Percentiles rank a stretch among this genome's conserved stretches.
Conservation (phyloP, 2,113 vertebrate genomes). For the Mola mola region DNA sequence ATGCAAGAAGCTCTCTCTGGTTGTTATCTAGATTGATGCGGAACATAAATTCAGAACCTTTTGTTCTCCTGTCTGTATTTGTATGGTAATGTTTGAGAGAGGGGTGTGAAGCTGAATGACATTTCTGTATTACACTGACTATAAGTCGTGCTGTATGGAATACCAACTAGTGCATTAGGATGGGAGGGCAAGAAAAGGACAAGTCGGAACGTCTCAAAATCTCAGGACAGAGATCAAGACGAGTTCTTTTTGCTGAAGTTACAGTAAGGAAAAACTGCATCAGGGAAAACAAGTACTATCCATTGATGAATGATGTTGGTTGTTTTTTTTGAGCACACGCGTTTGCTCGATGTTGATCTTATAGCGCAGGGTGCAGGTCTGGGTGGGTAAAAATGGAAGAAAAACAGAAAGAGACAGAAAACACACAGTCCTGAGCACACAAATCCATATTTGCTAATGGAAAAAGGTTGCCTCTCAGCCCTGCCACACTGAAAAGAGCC, state of each 20-base stretch:
- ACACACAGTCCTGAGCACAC: too few relatives aligned
- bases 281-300: too few relatives aligned
- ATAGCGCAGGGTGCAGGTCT: background rate
- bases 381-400: slow-evolving; percentile 4
- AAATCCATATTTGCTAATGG: slow-evolving; percentile 58
- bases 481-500: slow-evolving; percentile 55
- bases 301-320: too few relatives aligned
- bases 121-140: slow-evolving; percentile 67
- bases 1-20: slow-evolving; percentile 37
- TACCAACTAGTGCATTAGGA: slow-evolving; percentile 73
- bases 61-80: slow-evolving; percentile 65
- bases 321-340: background rate
- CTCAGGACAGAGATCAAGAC: slow-evolving; percentile 13
- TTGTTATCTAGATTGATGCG: slow-evolving; percentile 51
- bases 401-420: slow-evolving; percentile 31
- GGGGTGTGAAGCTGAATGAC: slow-evolving; percentile 70
- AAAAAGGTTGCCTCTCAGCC: slow-evolving; percentile 39
- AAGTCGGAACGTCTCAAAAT: slow-evolving; percentile 30
- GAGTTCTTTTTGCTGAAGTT: slow-evolving; percentile 4
- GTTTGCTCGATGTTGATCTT: background rate
- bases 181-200: slow-evolving; percentile 57
- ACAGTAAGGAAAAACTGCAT: background rate
- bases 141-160: slow-evolving; percentile 50
- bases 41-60: slow-evolving; percentile 59
- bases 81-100: slow-evolving; percentile 72